phyloP scores from a whole-genome alignment of 1,140 invertebrate species.

The Oncopodura yosiiana region DNA sequence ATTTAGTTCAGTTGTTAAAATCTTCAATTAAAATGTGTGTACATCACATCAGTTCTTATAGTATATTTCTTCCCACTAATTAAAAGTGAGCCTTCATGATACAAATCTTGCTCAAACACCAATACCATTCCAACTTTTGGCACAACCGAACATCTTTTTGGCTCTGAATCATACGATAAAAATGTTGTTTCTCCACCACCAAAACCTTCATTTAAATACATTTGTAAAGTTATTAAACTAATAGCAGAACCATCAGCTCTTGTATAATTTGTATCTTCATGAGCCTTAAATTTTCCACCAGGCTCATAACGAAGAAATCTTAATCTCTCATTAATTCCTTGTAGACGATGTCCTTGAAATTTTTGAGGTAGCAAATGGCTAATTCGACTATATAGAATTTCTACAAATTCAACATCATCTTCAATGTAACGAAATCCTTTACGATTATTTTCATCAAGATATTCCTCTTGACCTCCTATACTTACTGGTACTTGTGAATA shows the following conservation, averaged over 20 bases:
- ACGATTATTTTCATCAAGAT: neutral
- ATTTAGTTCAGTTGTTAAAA: too few species aligned
- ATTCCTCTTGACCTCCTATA: neutral
- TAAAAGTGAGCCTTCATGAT: conserved; percentile 4
- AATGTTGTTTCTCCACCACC: conserved; percentile 25
- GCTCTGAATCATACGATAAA: neutral
- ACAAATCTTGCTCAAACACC: conserved; percentile 16
- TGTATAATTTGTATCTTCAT: conserved; percentile 7
- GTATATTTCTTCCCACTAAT: conserved; percentile 10
- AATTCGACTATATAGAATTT: conserved; percentile 11
- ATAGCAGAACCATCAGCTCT: neutral
- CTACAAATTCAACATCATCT: conserved; percentile 20
- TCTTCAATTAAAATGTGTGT: neutral
- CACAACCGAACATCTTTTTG: neutral
- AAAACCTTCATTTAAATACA: conserved; percentile 26
- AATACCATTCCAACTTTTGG: conserved; percentile 10
- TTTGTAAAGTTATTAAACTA: conserved; percentile 22
- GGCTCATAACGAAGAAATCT: conserved; percentile 19
- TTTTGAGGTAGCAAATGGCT: conserved; percentile 4
- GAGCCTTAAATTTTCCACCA: conserved; percentile 6
- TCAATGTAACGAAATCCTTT: conserved; percentile 14
- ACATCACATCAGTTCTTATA: conserved; percentile 12
- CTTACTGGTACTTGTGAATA: conserved; percentile 5
- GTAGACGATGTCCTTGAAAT: neutral
- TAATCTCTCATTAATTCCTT: conserved; percentile 21